Evolutionary conservation across 2,888 invertebrate species (phyloP).

Genomic region (Metallyticus violacea): DNA sequence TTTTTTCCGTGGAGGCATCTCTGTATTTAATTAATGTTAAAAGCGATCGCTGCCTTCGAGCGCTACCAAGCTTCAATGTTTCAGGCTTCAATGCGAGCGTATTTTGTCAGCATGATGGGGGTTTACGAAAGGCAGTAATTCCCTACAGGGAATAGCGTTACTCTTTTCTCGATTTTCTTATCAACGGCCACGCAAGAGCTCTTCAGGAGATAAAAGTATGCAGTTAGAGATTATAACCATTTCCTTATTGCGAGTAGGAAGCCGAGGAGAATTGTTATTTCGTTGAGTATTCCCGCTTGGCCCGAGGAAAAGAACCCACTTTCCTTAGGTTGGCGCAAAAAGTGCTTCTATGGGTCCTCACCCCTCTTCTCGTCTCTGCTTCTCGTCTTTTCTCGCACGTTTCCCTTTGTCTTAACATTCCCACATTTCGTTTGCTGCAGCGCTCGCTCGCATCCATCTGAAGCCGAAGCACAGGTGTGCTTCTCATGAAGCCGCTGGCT

Average conservation of each 20-base stretch:
- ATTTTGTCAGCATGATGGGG: neutral
- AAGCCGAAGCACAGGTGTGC: neutral
- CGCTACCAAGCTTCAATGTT: no score
- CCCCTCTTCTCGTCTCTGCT: neutral
- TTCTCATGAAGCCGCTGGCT: neutral
- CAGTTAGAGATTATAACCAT: neutral
- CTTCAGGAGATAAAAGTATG: neutral
- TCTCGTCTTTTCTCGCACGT: neutral
- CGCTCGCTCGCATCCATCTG: neutral
- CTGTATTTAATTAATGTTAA: no score
- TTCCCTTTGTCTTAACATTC: neutral
- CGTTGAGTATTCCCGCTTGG: neutral
- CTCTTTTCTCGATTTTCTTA: neutral
- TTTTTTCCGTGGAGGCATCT: no score
- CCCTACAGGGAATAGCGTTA: neutral
- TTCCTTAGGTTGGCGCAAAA: no score
- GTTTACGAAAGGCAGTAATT: no score
- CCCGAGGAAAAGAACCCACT: neutral
- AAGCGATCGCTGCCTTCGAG: no score
- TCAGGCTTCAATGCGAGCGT: no score
- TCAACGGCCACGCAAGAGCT: neutral
- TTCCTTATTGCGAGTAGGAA: no score
- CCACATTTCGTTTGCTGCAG: neutral
- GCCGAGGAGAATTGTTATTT: neutral
- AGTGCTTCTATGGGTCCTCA: neutral